Percentiles rank a stretch among this genome's conserved stretches.
Conservation (phyloP, 2,113 vertebrate genomes). For the Mobula birostris region DNA sequence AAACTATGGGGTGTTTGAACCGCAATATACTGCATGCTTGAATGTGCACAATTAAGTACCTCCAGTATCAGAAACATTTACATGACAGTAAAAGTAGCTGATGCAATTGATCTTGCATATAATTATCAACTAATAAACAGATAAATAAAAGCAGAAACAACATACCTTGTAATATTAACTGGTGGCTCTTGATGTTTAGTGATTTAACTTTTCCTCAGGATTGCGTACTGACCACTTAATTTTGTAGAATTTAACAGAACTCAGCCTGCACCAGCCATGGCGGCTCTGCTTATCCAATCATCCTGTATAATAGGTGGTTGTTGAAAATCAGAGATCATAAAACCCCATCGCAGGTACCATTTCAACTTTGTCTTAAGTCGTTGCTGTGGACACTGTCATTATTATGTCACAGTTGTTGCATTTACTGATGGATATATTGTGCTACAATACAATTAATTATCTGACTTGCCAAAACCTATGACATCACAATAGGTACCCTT, state of each 20-base stretch:
- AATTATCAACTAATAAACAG: not conserved
- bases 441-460: not conserved
- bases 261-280: not conserved
- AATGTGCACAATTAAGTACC: not conserved
- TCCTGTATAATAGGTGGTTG: not conserved
- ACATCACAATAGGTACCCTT: not conserved
- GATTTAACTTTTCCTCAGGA: not conserved
- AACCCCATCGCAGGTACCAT: not conserved
- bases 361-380: not conserved
- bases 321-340: not conserved
- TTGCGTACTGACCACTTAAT: not conserved
- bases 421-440: not conserved
- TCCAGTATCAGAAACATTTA: not conserved
- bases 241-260: conserved; percentile 2
- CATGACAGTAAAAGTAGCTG: not conserved
- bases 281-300: conserved; percentile 16
- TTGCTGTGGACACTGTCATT: conserved; percentile 35
- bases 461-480: not conserved
- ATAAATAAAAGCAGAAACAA: not conserved
- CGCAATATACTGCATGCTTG: not conserved
- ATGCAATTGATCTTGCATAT: not conserved
- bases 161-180: not conserved
- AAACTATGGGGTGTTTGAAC: not conserved
- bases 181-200: not conserved
- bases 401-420: conserved; percentile 12